Evolutionary conservation across 2,113 vertebrate species (phyloP).

Genomic region (Neodon shergylaensis): DNA sequence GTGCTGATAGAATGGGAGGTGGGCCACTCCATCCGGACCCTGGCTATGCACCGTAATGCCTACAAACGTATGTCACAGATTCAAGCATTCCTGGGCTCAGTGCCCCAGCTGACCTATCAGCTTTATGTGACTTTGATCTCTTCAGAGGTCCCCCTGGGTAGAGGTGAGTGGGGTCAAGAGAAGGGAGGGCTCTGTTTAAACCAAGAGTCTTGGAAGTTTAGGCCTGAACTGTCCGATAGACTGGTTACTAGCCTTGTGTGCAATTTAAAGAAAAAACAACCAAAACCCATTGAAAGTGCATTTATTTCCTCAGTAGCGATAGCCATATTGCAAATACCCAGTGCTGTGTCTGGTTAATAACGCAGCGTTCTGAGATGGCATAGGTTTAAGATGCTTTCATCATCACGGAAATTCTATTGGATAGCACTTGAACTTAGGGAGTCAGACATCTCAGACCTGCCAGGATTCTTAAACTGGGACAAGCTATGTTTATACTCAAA

Average conservation of each 20-base stretch:
- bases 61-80: conserved; percentile 97
- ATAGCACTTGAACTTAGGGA: background rate
- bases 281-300: background rate
- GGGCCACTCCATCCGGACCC: conserved; percentile 91
- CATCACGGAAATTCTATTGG: background rate
- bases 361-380: background rate
- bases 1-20: conserved; percentile 94
- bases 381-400: background rate
- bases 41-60: conserved; percentile 93
- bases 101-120: conserved; percentile 96
- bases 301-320: background rate
- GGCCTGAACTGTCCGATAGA: conserved; percentile 10
- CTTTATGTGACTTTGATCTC: conserved; percentile 94
- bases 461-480: conserved; percentile 42
- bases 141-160: conserved; percentile 85
- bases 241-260: conserved; percentile 8
- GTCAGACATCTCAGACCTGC: background rate
- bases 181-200: conserved; percentile 58
- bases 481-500: conserved; percentile 39
- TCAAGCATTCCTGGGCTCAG: conserved; percentile 98
- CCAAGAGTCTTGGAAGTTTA: conserved; percentile 37
- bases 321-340: conserved; percentile 20
- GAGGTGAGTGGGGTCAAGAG: conserved; percentile 88
- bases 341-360: background rate
- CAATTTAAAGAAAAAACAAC: conserved; percentile 25